Conservation (phyloP, 2,888 invertebrate genomes). For the Polia nebulosa region DNA sequence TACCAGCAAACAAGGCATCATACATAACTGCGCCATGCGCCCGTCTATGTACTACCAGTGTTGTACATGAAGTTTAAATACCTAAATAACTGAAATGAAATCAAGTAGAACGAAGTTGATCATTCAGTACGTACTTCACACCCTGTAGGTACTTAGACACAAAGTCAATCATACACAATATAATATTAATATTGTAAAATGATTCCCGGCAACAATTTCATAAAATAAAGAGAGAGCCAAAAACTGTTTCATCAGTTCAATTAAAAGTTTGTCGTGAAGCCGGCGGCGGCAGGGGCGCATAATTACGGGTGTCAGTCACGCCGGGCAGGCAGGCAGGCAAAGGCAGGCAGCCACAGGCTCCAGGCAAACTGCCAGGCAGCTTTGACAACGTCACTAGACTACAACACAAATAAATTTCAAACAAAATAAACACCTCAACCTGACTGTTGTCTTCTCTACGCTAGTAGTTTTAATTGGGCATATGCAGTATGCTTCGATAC, state of each 20-base stretch:
- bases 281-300: slow-evolving; percentile 64
- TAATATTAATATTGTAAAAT: slow-evolving; percentile 57
- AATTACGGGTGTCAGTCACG: slow-evolving; percentile 76
- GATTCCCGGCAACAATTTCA: slow-evolving; percentile 63
- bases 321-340: slow-evolving; percentile 23
- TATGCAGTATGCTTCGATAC: slow-evolving; percentile 6
- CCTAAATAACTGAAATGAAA: neutral
- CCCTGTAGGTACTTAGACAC: neutral
- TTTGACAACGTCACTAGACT: slow-evolving; percentile 45
- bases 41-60: no score
- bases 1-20: no score
- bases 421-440: slow-evolving; percentile 22
- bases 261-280: slow-evolving; percentile 77
- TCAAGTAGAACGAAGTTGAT: neutral
- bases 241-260: slow-evolving; percentile 78
- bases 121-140: neutral
- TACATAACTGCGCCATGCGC: no score
- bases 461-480: slow-evolving; percentile 18
- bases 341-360: slow-evolving; percentile 27
- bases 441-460: slow-evolving; percentile 16
- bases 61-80: no score
- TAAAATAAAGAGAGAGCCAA: slow-evolving; percentile 65
- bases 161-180: slow-evolving; percentile 38
- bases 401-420: slow-evolving; percentile 40
- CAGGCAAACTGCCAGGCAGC: slow-evolving; percentile 9